Evolutionary conservation across 2,888 invertebrate species (phyloP).

Genomic region (Scaptomyza polygonia): DNA sequence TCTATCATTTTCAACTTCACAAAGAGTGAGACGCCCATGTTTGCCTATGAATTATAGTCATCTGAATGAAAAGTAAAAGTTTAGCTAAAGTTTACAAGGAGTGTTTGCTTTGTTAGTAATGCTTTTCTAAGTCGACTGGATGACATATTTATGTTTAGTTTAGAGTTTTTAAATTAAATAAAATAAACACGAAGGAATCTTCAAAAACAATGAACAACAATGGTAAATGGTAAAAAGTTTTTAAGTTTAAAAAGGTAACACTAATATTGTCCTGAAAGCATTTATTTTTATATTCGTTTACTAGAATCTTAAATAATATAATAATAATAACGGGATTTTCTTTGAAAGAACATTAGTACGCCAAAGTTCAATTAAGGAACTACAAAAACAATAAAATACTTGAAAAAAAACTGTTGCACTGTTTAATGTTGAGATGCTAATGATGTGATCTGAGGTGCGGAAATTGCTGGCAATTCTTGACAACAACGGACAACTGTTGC

Average conservation of each 20-base stretch:
- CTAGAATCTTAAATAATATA: too few species aligned
- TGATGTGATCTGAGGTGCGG: slow-evolving; percentile 46
- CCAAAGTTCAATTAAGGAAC: slow-evolving; percentile 3
- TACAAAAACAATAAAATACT: not conserved
- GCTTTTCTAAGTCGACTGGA: not conserved
- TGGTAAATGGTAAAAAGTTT: too few species aligned
- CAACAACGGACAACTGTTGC: slow-evolving; percentile 69
- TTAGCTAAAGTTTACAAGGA: slow-evolving; percentile 11
- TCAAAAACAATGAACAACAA: too few species aligned
- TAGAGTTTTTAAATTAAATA: too few species aligned
- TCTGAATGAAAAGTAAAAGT: slow-evolving; percentile 57
- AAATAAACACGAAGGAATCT: too few species aligned
- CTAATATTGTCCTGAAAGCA: too few species aligned
- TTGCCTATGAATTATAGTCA: slow-evolving; percentile 47
- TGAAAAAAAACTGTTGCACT: not conserved
- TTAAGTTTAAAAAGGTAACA: too few species aligned
- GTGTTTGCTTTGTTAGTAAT: slow-evolving; percentile 2
- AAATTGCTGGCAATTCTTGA: slow-evolving; percentile 74
- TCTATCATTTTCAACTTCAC: slow-evolving; percentile 1
- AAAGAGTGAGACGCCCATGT: slow-evolving; percentile 20
- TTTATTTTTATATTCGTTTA: too few species aligned
- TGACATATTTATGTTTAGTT: not conserved
- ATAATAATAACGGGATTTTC: not conserved
- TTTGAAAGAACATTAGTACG: not conserved
- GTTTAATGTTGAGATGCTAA: slow-evolving; percentile 3